Conservation (phyloP, 1,140 invertebrate species). For the Eupristina koningsbergeri region DNA sequence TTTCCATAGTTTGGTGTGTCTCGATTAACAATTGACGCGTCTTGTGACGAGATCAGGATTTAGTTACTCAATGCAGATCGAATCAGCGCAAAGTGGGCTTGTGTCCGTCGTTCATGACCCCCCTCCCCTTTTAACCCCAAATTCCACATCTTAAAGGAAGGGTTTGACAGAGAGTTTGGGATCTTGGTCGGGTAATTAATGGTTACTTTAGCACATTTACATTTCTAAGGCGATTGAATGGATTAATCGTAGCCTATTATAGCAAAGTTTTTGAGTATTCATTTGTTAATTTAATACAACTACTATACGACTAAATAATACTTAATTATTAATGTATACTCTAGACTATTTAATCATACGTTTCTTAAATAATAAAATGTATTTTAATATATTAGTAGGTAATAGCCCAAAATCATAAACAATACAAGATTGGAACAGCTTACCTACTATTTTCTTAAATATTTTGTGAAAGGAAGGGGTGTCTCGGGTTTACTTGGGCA, state of each 20-base stretch:
- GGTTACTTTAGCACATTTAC: not conserved
- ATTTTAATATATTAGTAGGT: too few relatives aligned
- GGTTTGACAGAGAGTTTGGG: not conserved
- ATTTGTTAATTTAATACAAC: not conserved
- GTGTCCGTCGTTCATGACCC: not conserved
- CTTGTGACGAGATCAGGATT: conserved; percentile 27
- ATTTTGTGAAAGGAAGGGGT: too few relatives aligned
- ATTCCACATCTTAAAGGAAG: not conserved
- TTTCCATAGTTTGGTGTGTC: conserved; percentile 12
- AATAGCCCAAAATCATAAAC: too few relatives aligned
- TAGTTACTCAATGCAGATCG: conserved; percentile 26
- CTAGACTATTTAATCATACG: too few relatives aligned
- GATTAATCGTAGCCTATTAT: not conserved
- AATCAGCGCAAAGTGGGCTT: conserved; percentile 2
- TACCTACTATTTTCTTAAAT: too few relatives aligned
- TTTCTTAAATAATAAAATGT: too few relatives aligned
- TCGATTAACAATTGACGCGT: not conserved
- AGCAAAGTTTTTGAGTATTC: not conserved
- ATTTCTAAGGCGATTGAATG: not conserved
- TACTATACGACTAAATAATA: too few relatives aligned
- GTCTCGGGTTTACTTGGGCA: too few relatives aligned
- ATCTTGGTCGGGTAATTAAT: conserved; percentile 29
- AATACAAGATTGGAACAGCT: too few relatives aligned
- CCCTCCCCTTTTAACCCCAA: not conserved
- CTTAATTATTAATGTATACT: too few relatives aligned